Conservation (phyloP, 2,888 invertebrate species). For the Drosophila mimica region DNA sequence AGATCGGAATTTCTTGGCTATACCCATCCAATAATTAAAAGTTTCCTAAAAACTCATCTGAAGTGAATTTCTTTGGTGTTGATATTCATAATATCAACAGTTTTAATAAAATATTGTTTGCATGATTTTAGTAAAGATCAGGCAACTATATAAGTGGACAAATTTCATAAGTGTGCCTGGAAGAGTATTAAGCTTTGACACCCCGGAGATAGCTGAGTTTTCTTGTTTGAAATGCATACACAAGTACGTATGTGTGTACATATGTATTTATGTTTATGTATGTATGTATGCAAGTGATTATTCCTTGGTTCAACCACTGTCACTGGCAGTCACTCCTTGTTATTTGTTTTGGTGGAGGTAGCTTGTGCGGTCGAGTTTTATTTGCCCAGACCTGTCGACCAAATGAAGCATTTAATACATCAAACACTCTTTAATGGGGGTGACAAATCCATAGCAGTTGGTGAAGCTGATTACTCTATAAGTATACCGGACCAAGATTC, state of each 20-base stretch:
- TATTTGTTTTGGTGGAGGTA: constrained; percentile 43
- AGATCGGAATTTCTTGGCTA: background rate
- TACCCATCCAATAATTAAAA: too few species aligned
- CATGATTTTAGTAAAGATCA: background rate
- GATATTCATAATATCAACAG: background rate
- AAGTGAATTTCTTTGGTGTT: too few species aligned
- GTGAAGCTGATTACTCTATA: constrained; percentile 83
- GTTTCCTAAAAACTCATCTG: background rate
- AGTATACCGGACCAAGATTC: constrained; percentile 40
- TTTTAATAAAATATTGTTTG: background rate
- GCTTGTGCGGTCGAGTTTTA: constrained; percentile 71
- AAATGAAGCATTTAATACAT: constrained; percentile 86
- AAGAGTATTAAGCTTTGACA: background rate
- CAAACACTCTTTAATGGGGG: constrained; percentile 85
- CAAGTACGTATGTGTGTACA: constrained; percentile 18
- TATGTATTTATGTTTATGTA: constrained; percentile 15
- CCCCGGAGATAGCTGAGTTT: background rate
- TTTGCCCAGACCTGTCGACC: constrained; percentile 85
- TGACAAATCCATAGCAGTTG: constrained; percentile 84
- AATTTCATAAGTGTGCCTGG: background rate
- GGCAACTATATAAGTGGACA: background rate
- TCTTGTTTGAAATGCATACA: constrained; percentile 24
- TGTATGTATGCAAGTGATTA: constrained; percentile 49
- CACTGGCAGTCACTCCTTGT: constrained; percentile 52
- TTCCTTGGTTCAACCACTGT: constrained; percentile 58